Evolutionary conservation across 1,140 invertebrate genomes (phyloP).

Genomic region (Lutraria rhynchaena): DNA sequence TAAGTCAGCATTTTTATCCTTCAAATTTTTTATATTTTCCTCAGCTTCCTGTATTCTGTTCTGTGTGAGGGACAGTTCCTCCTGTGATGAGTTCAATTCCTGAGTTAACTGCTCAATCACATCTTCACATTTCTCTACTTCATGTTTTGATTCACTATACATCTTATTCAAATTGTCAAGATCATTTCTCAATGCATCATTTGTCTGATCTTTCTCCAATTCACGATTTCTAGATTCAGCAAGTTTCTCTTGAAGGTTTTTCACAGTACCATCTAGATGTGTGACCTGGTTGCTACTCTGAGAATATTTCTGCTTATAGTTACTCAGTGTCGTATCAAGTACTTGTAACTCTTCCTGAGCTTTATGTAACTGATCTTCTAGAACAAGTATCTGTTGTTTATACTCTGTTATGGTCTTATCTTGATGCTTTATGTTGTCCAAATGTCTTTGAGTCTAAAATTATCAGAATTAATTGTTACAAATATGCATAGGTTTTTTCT

Average conservation of each 20-base stretch:
- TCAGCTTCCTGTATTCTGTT: constrained; percentile 75
- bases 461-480: too few species aligned
- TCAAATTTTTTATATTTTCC: constrained; percentile 73
- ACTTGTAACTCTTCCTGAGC: constrained; percentile 69
- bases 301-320: constrained; percentile 77
- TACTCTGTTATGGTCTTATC: constrained; percentile 71
- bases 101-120: constrained; percentile 80
- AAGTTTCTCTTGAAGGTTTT: constrained; percentile 74
- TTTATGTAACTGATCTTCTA: constrained; percentile 74
- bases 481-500: too few species aligned
- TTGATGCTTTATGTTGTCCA: constrained; percentile 69
- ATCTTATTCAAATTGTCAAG: constrained; percentile 75
- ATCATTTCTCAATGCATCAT: constrained; percentile 75
- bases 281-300: constrained; percentile 71
- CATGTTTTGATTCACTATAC: constrained; percentile 73
- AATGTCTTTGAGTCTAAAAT: constrained; percentile 73
- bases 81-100: constrained; percentile 77
- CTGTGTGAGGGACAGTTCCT: constrained; percentile 75
- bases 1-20: constrained; percentile 69
- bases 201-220: constrained; percentile 75
- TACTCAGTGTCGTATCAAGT: constrained; percentile 70
- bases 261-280: constrained; percentile 56
- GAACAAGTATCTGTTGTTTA: constrained; percentile 74
- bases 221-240: constrained; percentile 74
- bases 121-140: constrained; percentile 78